Conservation (phyloP, 1,140 invertebrate genomes). For the Atopsyche davidsoni region DNA sequence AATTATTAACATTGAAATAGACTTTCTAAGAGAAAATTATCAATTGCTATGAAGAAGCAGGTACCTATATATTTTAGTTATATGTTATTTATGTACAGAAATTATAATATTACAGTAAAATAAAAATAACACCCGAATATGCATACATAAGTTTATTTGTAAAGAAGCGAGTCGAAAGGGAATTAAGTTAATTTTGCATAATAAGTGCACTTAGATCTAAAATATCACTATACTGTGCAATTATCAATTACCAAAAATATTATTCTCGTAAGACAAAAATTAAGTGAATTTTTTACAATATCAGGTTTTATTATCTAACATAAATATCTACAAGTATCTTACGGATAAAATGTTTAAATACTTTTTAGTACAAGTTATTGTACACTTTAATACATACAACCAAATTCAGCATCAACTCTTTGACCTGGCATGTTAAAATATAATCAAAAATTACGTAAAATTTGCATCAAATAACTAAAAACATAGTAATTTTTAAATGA, state of each 20-base stretch:
- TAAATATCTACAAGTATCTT: conserved; percentile 12
- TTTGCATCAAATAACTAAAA: neutral
- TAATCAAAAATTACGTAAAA: neutral
- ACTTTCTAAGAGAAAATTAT: neutral
- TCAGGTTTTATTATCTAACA: conserved; percentile 12
- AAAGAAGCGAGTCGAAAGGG: no score
- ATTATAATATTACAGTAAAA: neutral
- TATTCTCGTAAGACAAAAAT: neutral
- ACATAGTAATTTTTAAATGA: neutral
- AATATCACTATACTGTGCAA: neutral
- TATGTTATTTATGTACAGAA: neutral
- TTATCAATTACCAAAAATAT: neutral
- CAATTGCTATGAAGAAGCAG: neutral
- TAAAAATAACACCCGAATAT: no score
- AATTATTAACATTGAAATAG: no score
- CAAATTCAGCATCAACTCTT: conserved; percentile 3
- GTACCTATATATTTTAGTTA: neutral
- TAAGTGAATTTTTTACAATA: conserved; percentile 2
- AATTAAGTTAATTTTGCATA: no score
- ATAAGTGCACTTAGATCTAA: no score
- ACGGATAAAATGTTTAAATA: conserved; percentile 8
- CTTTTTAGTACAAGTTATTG: conserved; percentile 7
- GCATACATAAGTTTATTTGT: no score
- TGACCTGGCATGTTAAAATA: no score
- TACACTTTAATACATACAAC: neutral